Evolutionary conservation across 2,888 invertebrate genomes (phyloP), one percentile per base, ranked within the genome.

Genomic region (Scaptomyza caliginosa): DNA sequence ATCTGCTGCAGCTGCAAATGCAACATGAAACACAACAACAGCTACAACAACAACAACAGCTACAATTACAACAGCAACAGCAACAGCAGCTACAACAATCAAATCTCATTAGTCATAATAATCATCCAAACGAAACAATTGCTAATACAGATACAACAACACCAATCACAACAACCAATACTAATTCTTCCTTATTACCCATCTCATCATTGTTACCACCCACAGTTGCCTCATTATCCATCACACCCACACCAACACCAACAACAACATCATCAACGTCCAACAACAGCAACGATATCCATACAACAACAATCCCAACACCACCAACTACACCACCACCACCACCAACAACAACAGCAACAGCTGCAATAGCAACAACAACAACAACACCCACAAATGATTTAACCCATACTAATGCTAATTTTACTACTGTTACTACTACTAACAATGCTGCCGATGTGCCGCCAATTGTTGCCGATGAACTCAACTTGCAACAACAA

Each of bases 331-430:
- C 76, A 67, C 48, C 70, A 66, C 46, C 48, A 46, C 72, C 21
- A 39, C 6, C 13, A 36, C 16, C 60, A 40, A 16, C 52, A 57
- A n/a, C 30, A 66, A 39, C 63, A 58, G 38, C 74, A 58, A 48
- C 67, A 49, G 30, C 59, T 43, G 50, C 67, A 62, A 24, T 65
- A 56, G 36, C 74, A 67, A 39, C 66, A 64, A 50, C 75, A 63
- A 38, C 67, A 59, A 62, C 69, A 49, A 63, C 81, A 74, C 68
- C 81, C 60, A 54, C 73, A 74, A 73, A 67, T 75, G 89, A 81
- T 87, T 71, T 87, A 77, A 88, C 76, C 77, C 80, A 89, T 89
- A 83, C 89, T 89, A 90, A 89, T 89, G 77, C 74, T 60, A 88
- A 88, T 89, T 89, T 89, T 81, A 88, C 86, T 83, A 88, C 87